Evolutionary conservation across 1,140 invertebrate species (phyloP).

Genomic region (Colletes latitarsis): DNA sequence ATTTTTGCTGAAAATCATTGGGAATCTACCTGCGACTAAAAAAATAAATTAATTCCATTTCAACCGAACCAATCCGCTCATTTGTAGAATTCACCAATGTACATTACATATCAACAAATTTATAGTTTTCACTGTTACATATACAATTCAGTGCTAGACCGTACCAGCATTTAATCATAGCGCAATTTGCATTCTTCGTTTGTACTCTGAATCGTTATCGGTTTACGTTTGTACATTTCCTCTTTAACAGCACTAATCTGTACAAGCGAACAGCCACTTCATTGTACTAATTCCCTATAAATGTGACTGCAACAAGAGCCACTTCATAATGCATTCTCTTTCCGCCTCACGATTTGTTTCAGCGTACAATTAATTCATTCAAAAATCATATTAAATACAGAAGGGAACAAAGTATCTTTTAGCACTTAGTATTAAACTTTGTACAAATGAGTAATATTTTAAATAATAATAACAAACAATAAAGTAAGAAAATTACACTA

Average conservation of each 20-base stretch:
- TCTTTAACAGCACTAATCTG: constrained; percentile 25
- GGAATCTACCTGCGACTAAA: constrained; percentile 32
- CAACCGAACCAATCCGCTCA: constrained; percentile 21
- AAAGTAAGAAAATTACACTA: constrained; percentile 19
- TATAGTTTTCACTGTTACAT: constrained; percentile 30
- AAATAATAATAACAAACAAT: constrained; percentile 29
- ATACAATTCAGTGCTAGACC: constrained; percentile 36
- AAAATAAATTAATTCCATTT: constrained; percentile 51
- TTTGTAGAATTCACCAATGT: constrained; percentile 19
- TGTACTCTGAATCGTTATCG: constrained; percentile 43
- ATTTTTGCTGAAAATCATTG: constrained; percentile 40
- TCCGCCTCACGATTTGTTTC: background rate
- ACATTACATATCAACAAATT: constrained; percentile 45
- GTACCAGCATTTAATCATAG: constrained; percentile 24
- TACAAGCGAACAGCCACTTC: constrained; percentile 37
- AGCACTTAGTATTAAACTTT: background rate
- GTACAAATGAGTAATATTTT: constrained; percentile 11
- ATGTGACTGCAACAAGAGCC: constrained; percentile 22
- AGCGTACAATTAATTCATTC: constrained; percentile 8
- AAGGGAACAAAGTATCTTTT: background rate
- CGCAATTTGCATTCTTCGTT: constrained; percentile 35
- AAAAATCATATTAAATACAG: background rate
- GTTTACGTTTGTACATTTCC: constrained; percentile 48
- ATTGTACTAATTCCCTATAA: constrained; percentile 47
- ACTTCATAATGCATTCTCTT: constrained; percentile 1